phyloP scores from a whole-genome alignment of 2,113 vertebrate species.

The Barnardius zonarius region DNA sequence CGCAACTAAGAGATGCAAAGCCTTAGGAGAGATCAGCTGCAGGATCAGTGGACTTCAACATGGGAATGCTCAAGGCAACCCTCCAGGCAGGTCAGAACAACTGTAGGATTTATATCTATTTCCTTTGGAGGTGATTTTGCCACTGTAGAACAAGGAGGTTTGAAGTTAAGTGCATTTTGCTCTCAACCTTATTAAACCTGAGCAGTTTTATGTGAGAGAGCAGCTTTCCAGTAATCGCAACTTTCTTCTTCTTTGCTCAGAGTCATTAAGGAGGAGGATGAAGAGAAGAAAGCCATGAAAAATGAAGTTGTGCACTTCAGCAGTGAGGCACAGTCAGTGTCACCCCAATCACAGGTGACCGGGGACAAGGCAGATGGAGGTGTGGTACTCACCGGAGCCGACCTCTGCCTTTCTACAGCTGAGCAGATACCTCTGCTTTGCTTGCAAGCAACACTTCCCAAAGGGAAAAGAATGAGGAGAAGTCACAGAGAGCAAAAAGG shows the following conservation, averaged over 20 bases:
- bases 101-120: background rate
- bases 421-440: background rate
- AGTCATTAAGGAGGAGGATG: background rate
- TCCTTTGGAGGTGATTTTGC: background rate
- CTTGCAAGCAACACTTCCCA: background rate
- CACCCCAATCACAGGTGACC: background rate
- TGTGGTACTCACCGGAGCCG: background rate
- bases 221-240: background rate
- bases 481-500: background rate
- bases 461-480: background rate
- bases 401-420: background rate
- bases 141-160: background rate
- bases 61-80: background rate
- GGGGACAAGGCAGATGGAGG: background rate
- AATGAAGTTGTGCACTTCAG: background rate
- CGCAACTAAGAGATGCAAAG: background rate
- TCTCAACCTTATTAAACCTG: background rate
- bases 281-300: background rate
- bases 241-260: background rate
- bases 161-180: background rate
- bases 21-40: accelerated
- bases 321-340: background rate
- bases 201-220: background rate
- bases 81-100: background rate
- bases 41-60: background rate